phyloP scores from a whole-genome alignment of 2,797 vertebrate species.

The Dermochelys coriacea region DNA sequence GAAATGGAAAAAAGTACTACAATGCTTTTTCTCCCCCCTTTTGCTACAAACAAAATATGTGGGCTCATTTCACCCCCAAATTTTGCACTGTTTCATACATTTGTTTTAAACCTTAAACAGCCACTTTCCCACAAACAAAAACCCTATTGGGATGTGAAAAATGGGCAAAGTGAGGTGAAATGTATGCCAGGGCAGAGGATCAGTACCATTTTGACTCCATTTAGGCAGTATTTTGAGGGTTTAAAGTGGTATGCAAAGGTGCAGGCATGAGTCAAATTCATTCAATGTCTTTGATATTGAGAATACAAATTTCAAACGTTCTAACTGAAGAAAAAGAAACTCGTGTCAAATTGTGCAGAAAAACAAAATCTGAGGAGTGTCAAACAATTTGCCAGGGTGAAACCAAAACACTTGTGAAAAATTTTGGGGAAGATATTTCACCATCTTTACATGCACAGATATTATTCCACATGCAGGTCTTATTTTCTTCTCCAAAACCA shows the following conservation, averaged over 20 bases:
- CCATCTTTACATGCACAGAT: background rate
- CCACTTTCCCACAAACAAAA: background rate
- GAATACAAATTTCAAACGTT: background rate
- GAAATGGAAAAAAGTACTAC: background rate
- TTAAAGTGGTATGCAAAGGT: too few relatives aligned
- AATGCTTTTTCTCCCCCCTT: background rate
- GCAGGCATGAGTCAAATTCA: background rate
- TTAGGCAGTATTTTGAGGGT: background rate
- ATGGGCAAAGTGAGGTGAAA: background rate
- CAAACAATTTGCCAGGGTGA: background rate
- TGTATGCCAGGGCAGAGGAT: background rate
- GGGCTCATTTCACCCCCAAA: background rate
- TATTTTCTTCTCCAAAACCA: background rate
- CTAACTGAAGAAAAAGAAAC: background rate
- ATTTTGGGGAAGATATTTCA: background rate
- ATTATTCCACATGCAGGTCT: background rate
- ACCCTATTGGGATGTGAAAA: background rate
- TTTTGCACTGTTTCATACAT: background rate
- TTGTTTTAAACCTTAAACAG: background rate
- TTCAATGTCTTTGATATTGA: background rate
- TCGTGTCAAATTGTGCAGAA: background rate
- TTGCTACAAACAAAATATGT: background rate
- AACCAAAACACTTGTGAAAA: background rate
- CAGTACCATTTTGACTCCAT: background rate
- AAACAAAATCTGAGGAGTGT: background rate